These are phyloP conservation scores for Mellilla xanthometata DNA, from an alignment of 2,888 invertebrate genomes.

Conservation along the genomic window DNA sequence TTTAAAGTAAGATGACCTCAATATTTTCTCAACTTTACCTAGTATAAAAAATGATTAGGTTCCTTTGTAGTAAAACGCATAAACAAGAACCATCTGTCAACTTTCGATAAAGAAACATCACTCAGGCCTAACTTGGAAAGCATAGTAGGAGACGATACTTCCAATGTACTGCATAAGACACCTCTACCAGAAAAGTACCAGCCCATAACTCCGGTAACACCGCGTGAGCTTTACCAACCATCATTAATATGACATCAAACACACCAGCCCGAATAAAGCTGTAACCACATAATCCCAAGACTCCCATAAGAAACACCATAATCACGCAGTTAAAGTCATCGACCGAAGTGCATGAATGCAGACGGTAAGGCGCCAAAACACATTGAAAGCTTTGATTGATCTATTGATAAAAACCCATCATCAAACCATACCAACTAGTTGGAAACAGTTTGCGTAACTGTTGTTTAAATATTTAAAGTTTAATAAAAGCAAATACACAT, in stretches of 20 bases:
- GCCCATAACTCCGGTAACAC: neutral
- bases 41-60: too few relatives aligned
- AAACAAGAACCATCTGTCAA: too few relatives aligned
- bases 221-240: neutral
- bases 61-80: too few relatives aligned
- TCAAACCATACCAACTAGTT: conserved; percentile 23
- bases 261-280: conserved; percentile 7
- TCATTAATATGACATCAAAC: conserved; percentile 13
- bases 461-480: conserved; percentile 6
- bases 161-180: too few relatives aligned
- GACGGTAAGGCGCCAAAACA: conserved; percentile 68
- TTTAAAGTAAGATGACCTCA: too few relatives aligned
- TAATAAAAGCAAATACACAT: neutral
- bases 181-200: neutral
- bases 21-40: too few relatives aligned
- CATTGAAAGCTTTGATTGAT: conserved; percentile 63
- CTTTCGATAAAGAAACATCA: too few relatives aligned
- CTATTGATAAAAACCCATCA: conserved; percentile 41
- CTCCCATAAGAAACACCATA: conserved; percentile 23
- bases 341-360: conserved; percentile 52
- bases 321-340: conserved; percentile 41
- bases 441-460: conserved; percentile 9
- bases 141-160: too few relatives aligned
- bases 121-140: too few relatives aligned
- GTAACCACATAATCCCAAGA: conserved; percentile 13